Evolutionary conservation across 2,113 vertebrate genomes (phyloP).

Genomic region (Pituophis catenifer): DNA sequence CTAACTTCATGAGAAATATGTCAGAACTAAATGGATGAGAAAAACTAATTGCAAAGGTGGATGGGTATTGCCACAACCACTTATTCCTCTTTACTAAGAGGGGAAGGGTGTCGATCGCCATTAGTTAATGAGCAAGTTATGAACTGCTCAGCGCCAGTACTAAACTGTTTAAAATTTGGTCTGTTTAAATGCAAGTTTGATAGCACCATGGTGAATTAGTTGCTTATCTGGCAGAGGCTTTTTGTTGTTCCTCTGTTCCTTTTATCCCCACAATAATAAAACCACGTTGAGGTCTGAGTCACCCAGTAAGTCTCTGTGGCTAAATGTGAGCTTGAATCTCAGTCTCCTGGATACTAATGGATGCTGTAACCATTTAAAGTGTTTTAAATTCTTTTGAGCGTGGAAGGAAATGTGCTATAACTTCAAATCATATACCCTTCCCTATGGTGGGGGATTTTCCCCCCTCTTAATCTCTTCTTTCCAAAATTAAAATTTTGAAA

Average conservation of each 20-base stretch:
- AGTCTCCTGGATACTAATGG: neutral
- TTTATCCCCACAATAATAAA: neutral
- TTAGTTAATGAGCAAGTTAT: neutral
- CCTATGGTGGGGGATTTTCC: neutral
- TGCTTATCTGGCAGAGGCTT: neutral
- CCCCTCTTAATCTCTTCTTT: neutral
- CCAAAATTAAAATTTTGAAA: neutral
- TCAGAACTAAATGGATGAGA: neutral
- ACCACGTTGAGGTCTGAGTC: neutral
- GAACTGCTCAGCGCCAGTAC: neutral
- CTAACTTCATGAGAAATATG: neutral
- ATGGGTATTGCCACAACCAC: neutral
- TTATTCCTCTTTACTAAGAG: neutral
- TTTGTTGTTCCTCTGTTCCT: neutral
- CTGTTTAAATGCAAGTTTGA: neutral
- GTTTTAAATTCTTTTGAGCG: neutral
- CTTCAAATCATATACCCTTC: neutral
- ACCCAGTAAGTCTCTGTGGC: neutral
- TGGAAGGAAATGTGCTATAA: neutral
- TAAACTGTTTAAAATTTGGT: neutral
- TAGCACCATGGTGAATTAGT: neutral
- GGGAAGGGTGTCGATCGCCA: neutral
- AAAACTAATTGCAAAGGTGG: neutral
- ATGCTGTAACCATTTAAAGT: neutral
- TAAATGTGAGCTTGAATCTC: neutral